Percentiles rank a stretch among this genome's conserved stretches.
Conservation (phyloP, 1,140 invertebrate species). For the Penaeus chinensis region DNA sequence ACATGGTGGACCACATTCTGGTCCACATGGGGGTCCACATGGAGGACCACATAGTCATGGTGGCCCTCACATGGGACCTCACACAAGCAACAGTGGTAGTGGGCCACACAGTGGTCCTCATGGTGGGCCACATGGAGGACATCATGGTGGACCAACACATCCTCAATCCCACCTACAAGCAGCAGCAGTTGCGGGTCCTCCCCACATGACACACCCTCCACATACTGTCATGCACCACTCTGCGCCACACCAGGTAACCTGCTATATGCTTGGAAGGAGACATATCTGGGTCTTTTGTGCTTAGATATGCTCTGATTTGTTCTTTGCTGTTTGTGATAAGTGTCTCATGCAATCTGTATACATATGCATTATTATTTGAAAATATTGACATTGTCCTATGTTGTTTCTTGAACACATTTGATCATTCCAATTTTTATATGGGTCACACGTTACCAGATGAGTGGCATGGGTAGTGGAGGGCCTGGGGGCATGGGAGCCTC, state of each 20-base stretch:
- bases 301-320: not conserved
- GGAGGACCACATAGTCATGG: constrained; percentile 35
- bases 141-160: constrained; percentile 26
- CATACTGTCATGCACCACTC: constrained; percentile 57
- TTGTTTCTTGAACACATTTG: too few relatives aligned
- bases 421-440: too few relatives aligned
- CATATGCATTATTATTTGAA: too few relatives aligned
- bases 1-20: constrained; percentile 35
- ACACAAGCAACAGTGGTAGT: not conserved
- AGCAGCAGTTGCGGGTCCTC: constrained; percentile 37
- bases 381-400: too few relatives aligned
- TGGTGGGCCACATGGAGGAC: constrained; percentile 7
- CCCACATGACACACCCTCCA: constrained; percentile 56
- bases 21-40: constrained; percentile 34
- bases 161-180: constrained; percentile 49
- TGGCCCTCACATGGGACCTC: constrained; percentile 39
- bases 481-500: constrained; percentile 41
- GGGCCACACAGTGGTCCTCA: constrained; percentile 38
- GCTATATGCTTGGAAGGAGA: too few relatives aligned
- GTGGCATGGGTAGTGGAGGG: constrained; percentile 58
- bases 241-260: constrained; percentile 49
- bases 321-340: not conserved
- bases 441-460: constrained; percentile 32
- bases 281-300: too few relatives aligned
- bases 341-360: too few relatives aligned